Conservation (phyloP, 2,797 vertebrate genomes). For the Lateolabrax maculatus region DNA sequence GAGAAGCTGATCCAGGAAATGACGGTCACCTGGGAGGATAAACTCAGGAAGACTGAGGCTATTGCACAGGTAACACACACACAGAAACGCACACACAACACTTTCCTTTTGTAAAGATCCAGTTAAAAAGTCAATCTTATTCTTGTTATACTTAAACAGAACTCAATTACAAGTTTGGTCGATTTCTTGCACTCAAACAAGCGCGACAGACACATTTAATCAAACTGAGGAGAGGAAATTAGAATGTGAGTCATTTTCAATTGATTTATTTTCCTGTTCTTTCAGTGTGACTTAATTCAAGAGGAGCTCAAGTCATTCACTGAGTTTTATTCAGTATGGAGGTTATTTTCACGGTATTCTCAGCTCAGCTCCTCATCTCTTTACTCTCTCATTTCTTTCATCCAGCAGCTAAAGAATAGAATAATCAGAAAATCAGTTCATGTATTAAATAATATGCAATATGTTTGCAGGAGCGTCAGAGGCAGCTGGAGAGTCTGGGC, state of each 20-base stretch:
- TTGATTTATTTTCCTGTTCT: not conserved
- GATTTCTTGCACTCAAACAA: not conserved
- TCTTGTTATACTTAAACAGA: constrained; percentile 3
- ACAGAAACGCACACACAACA: not conserved
- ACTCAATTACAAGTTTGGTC: not conserved
- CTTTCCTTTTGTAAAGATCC: not conserved
- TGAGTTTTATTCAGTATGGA: not conserved
- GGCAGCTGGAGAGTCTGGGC: constrained; percentile 95
- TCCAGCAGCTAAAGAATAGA: not conserved
- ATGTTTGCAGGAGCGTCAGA: constrained; percentile 90
- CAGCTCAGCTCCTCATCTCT: not conserved
- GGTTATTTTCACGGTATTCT: not conserved
- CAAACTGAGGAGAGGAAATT: not conserved
- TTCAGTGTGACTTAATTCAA: not conserved
- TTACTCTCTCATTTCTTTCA: not conserved
- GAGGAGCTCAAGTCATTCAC: not conserved
- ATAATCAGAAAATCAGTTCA: not conserved
- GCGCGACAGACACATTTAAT: not conserved
- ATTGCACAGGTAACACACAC: constrained; percentile 82
- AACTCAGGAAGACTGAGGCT: constrained; percentile 95
- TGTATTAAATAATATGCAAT: not conserved
- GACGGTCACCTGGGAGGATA: constrained; percentile 96
- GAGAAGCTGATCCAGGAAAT: constrained; percentile 96
- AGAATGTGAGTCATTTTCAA: not conserved
- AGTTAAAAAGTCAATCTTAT: not conserved